These are phyloP conservation scores for Alaudala cheleensis DNA, from an alignment of 2,113 vertebrate genomes.

Conservation along the genomic window DNA sequence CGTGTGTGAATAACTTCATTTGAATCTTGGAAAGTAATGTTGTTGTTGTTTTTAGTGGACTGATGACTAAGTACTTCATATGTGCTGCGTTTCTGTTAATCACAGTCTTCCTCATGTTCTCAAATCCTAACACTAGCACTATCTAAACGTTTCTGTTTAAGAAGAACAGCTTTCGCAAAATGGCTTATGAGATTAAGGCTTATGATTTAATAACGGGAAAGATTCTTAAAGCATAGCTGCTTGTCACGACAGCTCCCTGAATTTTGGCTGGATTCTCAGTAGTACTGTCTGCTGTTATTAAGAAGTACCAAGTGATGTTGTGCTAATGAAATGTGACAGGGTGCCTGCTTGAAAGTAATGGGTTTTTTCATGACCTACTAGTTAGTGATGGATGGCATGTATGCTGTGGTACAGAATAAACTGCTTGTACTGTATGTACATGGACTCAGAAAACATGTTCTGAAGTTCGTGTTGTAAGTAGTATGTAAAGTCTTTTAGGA, in stretches of 20 bases:
- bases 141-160: neutral
- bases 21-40: neutral
- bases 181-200: neutral
- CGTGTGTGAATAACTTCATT: rapidly evolving
- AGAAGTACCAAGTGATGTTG: neutral
- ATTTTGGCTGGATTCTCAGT: neutral
- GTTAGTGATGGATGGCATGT: neutral
- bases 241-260: neutral
- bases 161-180: neutral
- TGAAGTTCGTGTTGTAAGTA: rapidly evolving
- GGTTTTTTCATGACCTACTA: rapidly evolving
- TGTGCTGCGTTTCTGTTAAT: neutral
- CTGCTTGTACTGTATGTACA: rapidly evolving
- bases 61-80: constrained; percentile 27
- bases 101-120: neutral
- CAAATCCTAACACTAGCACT: neutral
- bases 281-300: neutral
- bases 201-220: neutral
- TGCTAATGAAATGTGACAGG: neutral
- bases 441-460: neutral
- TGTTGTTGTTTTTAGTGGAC: neutral
- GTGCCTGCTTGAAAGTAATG: neutral
- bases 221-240: neutral
- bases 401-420: neutral
- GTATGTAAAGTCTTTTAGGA: neutral